Evolutionary conservation across 2,888 invertebrate genomes (phyloP).

Genomic region (Xanthorhoe designata): DNA sequence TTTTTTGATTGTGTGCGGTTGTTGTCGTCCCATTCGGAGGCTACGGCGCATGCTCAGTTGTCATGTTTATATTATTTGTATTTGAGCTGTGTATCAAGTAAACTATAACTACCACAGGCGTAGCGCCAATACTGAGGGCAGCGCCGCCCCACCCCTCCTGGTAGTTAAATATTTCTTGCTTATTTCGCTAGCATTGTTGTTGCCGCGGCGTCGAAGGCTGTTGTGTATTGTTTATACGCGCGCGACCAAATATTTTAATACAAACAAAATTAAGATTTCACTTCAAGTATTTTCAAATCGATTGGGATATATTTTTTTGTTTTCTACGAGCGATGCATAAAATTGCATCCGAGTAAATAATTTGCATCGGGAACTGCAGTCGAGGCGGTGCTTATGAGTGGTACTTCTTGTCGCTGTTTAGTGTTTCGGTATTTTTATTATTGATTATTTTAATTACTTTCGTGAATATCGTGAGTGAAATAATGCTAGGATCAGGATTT

Average conservation of each 20-base stretch:
- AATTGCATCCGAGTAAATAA: constrained; percentile 78
- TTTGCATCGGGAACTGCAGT: constrained; percentile 79
- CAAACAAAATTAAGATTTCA: constrained; percentile 48
- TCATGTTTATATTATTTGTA: constrained; percentile 87
- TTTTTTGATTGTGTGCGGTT: constrained; percentile 38
- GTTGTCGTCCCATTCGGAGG: constrained; percentile 70
- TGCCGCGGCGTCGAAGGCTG: constrained; percentile 81
- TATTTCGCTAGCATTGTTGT: constrained; percentile 86
- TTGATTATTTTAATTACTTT: constrained; percentile 56
- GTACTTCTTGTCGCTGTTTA: constrained; percentile 75
- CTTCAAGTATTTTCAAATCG: constrained; percentile 34
- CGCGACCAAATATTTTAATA: constrained; percentile 72
- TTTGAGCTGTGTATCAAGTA: constrained; percentile 87
- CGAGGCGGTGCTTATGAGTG: constrained; percentile 76
- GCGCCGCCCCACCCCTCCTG: constrained; percentile 80
- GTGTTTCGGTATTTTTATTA: constrained; percentile 67
- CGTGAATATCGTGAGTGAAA: constrained; percentile 61
- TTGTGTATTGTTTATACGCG: constrained; percentile 84
- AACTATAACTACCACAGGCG: constrained; percentile 86
- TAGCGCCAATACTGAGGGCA: constrained; percentile 85
- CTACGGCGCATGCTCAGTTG: constrained; percentile 80
- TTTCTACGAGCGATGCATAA: constrained; percentile 65
- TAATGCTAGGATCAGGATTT: constrained; percentile 53
- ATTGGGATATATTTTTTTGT: constrained; percentile 30
- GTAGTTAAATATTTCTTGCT: constrained; percentile 87